Conservation (phyloP, 2,888 invertebrate genomes). For the Hypsopygia costalis region DNA sequence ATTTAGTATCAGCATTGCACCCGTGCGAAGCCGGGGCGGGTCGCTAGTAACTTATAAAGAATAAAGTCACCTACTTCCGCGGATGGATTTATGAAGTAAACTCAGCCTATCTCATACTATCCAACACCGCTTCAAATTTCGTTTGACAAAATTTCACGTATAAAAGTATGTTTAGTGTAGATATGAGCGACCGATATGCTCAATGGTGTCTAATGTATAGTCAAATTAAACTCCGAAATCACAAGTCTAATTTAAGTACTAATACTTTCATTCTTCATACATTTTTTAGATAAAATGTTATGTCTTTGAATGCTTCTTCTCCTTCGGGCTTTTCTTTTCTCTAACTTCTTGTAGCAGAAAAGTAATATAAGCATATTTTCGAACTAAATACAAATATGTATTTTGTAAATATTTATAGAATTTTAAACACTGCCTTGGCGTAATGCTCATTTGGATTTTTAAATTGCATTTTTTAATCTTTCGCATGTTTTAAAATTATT, state of each 20-base stretch:
- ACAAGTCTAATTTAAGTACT: conserved; percentile 11
- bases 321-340: conserved; percentile 33
- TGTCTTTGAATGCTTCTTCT: conserved; percentile 21
- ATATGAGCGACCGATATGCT: conserved; percentile 8
- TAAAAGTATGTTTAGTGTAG: conserved; percentile 4
- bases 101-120: too few species aligned
- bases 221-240: conserved; percentile 5
- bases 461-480: conserved; percentile 2
- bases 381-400: neutral
- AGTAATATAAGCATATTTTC: conserved; percentile 15
- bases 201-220: conserved; percentile 13
- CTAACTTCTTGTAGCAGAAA: conserved; percentile 25
- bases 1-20: too few species aligned
- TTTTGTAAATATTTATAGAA: conserved; percentile 19
- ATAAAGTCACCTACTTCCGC: too few species aligned
- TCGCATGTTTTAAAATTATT: conserved; percentile 1
- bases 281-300: conserved; percentile 27
- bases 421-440: conserved; percentile 28
- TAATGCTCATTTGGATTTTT: conserved; percentile 24
- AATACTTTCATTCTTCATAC: conserved; percentile 19
- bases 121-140: too few species aligned
- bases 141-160: too few species aligned
- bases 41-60: too few species aligned
- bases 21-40: too few species aligned
- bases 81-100: too few species aligned